phyloP scores from a whole-genome alignment of 2,797 vertebrate species.

The Sebastolobus altivelis region DNA sequence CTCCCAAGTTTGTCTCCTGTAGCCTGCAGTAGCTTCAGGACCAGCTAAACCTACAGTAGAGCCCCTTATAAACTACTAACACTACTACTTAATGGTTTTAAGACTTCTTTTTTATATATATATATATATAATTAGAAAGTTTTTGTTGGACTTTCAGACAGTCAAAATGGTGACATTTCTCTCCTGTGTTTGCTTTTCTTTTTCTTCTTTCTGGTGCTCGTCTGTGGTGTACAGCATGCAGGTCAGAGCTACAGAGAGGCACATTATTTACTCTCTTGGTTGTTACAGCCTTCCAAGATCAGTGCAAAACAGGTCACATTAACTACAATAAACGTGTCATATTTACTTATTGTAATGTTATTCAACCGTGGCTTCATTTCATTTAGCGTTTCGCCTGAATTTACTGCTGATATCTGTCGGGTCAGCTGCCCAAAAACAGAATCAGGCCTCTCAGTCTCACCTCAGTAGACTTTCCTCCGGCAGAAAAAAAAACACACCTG shows the following conservation, averaged over 20 bases:
- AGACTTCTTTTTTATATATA: slow-evolving; percentile 11
- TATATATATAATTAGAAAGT: not conserved
- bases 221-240: slow-evolving; percentile 1
- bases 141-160: slow-evolving; percentile 13
- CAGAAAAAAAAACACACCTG: not conserved
- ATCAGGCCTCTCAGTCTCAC: not conserved
- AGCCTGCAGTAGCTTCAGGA: slow-evolving; percentile 24
- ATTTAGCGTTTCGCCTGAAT: not conserved
- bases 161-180: slow-evolving; percentile 11
- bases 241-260: slow-evolving; percentile 46
- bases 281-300: slow-evolving; percentile 16
- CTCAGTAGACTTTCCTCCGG: not conserved
- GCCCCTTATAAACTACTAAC: slow-evolving; percentile 28
- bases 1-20: slow-evolving; percentile 28
- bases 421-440: not conserved
- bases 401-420: not conserved
- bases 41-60: slow-evolving; percentile 20
- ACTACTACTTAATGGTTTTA: slow-evolving; percentile 20
- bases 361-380: not conserved
- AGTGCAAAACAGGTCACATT: not conserved
- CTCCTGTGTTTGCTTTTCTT: not conserved
- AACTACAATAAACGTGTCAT: not conserved
- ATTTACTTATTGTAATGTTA: slow-evolving; percentile 2
- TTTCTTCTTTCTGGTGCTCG: not conserved
- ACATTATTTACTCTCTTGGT: slow-evolving; percentile 4